Evolutionary conservation across 2,797 vertebrate species (phyloP).

Genomic region (Galago senegalensis): DNA sequence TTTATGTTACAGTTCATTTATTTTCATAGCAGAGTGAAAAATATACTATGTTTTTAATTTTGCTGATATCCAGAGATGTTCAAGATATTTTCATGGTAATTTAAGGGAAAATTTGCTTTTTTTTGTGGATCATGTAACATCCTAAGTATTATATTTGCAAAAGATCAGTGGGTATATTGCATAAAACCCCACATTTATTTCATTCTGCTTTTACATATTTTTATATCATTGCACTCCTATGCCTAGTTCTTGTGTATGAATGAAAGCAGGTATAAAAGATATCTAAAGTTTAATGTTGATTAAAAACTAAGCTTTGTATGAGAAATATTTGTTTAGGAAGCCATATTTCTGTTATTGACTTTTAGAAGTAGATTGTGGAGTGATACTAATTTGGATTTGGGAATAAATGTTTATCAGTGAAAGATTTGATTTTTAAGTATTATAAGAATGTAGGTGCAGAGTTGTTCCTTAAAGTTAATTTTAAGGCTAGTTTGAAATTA

Average conservation of each 20-base stretch:
- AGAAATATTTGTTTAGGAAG: neutral
- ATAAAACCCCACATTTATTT: conserved; percentile 28
- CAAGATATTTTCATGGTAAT: conserved; percentile 65
- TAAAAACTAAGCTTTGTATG: conserved; percentile 31
- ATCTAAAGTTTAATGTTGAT: neutral
- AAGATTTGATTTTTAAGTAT: neutral
- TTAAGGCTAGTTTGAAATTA: conserved; percentile 23
- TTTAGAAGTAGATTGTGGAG: conserved; percentile 36
- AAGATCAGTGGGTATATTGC: neutral
- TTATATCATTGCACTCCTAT: neutral
- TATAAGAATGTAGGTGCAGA: neutral
- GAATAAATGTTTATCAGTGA: conserved; percentile 25
- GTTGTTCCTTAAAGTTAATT: conserved; percentile 44
- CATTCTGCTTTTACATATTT: neutral
- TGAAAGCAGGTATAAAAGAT: neutral
- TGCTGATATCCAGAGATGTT: neutral
- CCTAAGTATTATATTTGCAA: conserved; percentile 38
- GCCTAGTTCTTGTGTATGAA: neutral
- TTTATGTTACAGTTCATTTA: conserved; percentile 55
- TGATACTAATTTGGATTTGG: neutral
- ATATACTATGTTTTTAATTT: conserved; percentile 56
- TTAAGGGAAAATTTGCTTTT: conserved; percentile 18
- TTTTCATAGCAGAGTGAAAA: conserved; percentile 44
- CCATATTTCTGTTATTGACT: neutral
- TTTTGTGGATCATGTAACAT: neutral